Base-by-base conservation (phyloP, 2,888 invertebrate species). In the Uropetala carovei region DNA sequence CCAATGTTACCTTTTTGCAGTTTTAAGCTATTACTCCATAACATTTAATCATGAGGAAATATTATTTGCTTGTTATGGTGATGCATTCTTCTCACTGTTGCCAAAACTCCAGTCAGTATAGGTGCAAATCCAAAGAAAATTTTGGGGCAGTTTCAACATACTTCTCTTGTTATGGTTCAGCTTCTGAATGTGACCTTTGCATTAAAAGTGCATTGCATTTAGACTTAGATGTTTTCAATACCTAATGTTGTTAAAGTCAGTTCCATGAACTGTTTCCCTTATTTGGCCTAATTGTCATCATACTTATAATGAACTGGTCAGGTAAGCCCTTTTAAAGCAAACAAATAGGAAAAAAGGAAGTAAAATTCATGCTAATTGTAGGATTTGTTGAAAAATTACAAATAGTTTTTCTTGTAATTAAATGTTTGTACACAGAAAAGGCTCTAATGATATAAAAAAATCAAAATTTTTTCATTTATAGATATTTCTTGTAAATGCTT, bases 221-320 rank as follows among this genome's bases (percentile, higher is more conserved):
- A 89, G 89, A 68, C 89, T 89, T 89, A 89, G 89, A 89, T 43
- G 30, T 89, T 89, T 64, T 89, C 56, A 68, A 89, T 56, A 56
- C 64, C 92, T 92, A 60, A 93, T 92, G 93, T 93, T 92, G 93
- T 92, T 92, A 91, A 92, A 85, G 92, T 93, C 93, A 92, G 93
- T 93, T 93, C 93, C 92, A 93, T 93, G 93, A 93, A 93, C 93
- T 93, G 93, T 93, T 92, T 93, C 93, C 92, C 92, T 93, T 92
- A 93, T 93, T 93, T 93, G 93, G 93, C 93, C 93, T 93, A 93
- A 93, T 93, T 93, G 93, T 93, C 93, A 93, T 92, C 86, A 92
- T 92, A 93, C 30, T 60, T 83, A 57, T 82, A 92, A 64, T 92
- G 84, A 83, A 83, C 59, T 83, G 92, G 81, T 82, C 81, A 92